phyloP scores from a whole-genome alignment of 2,888 invertebrate species.

The Leptura quadrifasciata region DNA sequence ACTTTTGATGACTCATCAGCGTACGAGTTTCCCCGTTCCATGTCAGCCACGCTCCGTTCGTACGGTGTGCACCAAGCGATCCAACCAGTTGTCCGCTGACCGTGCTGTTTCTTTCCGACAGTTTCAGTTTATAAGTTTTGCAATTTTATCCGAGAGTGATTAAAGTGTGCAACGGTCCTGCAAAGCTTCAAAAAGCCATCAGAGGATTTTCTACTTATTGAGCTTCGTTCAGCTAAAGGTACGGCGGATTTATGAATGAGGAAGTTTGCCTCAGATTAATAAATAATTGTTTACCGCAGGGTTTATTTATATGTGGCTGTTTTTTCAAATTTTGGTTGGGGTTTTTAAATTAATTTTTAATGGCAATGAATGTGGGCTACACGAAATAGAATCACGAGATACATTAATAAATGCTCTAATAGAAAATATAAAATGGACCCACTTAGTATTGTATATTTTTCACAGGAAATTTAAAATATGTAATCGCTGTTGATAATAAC shows the following conservation, averaged over 20 bases:
- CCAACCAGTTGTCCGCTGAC: conserved; percentile 49
- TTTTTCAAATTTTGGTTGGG: too few relatives aligned
- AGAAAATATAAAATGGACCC: too few relatives aligned
- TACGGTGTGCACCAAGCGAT: conserved; percentile 18
- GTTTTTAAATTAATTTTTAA: too few relatives aligned
- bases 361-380: too few relatives aligned
- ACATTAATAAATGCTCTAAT: too few relatives aligned
- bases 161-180: not conserved
- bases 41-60: conserved; percentile 33
- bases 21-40: conserved; percentile 52
- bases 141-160: not conserved
- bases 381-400: too few relatives aligned
- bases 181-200: not conserved
- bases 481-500: too few relatives aligned
- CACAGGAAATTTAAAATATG: too few relatives aligned
- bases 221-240: conserved; percentile 25
- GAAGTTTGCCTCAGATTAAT: too few relatives aligned
- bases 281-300: too few relatives aligned
- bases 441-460: too few relatives aligned
- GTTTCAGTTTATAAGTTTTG: conserved; percentile 26
- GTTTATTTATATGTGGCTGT: too few relatives aligned
- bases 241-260: not conserved
- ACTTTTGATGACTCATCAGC: conserved; percentile 52
- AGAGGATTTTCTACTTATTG: conserved; percentile 14
- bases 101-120: conserved; percentile 42